Conservation (phyloP, 2,797 vertebrate species). For the Neosilurus mollespiculum region DNA sequence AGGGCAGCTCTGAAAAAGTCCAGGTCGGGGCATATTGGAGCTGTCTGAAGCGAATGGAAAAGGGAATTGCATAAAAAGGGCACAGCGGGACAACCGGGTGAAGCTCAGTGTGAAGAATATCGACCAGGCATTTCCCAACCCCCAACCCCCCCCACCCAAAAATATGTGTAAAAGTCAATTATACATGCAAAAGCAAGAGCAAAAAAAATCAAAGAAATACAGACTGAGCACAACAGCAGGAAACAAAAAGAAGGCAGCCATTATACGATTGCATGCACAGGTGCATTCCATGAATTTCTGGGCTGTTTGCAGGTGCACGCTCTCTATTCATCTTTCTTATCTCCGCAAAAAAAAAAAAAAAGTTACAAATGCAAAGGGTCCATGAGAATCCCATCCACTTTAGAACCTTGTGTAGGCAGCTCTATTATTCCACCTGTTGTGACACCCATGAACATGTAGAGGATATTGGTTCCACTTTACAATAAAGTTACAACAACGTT, state of each 20-base stretch:
- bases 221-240: not conserved
- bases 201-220: not conserved
- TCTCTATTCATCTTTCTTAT: not conserved
- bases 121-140: not conserved
- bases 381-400: not conserved
- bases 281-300: not conserved
- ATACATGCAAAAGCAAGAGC: conserved; percentile 15
- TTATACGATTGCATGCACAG: not conserved
- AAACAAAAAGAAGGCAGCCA: not conserved
- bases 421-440: not conserved
- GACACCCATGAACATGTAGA: not conserved
- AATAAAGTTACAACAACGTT: not conserved
- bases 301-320: not conserved
- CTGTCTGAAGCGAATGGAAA: conserved; percentile 71
- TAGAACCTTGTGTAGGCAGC: not conserved
- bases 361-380: not conserved
- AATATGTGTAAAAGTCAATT: conserved; percentile 13
- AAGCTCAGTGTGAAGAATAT: conserved; percentile 18
- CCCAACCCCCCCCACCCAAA: not conserved
- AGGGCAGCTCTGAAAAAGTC: conserved; percentile 65
- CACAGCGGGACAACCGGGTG: conserved; percentile 54
- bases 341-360: not conserved
- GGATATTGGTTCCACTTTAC: not conserved
- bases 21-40: conserved; percentile 65
- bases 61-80: conserved; percentile 65